Evolutionary conservation across 2,888 invertebrate species (phyloP).

Genomic region (Notodonta ziczac): DNA sequence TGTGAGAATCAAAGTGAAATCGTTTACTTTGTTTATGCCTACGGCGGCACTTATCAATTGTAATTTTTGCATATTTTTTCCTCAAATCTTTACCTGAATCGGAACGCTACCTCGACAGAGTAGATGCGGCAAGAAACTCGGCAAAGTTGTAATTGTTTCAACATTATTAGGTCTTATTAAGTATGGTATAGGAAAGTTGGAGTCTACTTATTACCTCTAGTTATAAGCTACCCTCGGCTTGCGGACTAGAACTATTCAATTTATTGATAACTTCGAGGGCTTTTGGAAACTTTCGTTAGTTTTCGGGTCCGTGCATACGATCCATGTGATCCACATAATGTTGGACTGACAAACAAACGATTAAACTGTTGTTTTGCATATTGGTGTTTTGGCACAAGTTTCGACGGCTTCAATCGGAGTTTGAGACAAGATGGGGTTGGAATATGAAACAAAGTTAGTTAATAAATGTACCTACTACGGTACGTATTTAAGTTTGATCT

Average conservation of each 20-base stretch:
- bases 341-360: slow-evolving; percentile 14
- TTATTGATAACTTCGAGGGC: slow-evolving; percentile 13
- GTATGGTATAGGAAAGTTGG: too few species aligned
- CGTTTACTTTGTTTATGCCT: too few species aligned
- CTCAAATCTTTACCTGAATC: too few species aligned
- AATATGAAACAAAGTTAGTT: not conserved
- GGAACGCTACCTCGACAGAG: too few species aligned
- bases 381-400: slow-evolving; percentile 22
- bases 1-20: too few species aligned
- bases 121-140: too few species aligned
- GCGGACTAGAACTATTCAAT: slow-evolving; percentile 12
- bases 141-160: too few species aligned
- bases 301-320: slow-evolving; percentile 3
- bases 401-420: slow-evolving; percentile 18
- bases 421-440: not conserved
- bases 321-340: slow-evolving; percentile 8
- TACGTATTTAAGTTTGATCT: not conserved
- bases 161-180: too few species aligned
- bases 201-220: not conserved
- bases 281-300: slow-evolving; percentile 4
- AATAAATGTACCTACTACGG: not conserved
- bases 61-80: too few species aligned
- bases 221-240: not conserved
- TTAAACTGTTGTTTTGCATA: slow-evolving; percentile 28
- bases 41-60: too few species aligned